These are phyloP conservation scores for Parnassius orleans DNA, from an alignment of 2,888 invertebrate genomes.

Conservation along the genomic window DNA sequence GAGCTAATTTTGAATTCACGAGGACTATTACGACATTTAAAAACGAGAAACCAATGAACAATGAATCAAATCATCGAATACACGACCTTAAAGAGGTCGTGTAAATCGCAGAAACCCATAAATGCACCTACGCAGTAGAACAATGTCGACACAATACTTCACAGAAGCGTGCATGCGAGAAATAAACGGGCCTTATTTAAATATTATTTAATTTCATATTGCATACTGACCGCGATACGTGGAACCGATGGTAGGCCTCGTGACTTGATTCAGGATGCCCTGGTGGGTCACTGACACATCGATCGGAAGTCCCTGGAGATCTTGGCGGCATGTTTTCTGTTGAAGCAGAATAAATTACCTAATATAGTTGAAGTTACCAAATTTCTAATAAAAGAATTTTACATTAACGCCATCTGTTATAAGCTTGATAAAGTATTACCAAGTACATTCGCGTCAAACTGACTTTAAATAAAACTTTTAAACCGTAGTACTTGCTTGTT, in stretches of 20 bases:
- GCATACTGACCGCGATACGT: constrained; percentile 75
- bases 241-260: constrained; percentile 58
- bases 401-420: constrained; percentile 46
- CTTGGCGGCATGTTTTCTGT: constrained; percentile 76
- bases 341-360: constrained; percentile 35
- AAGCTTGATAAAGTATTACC: constrained; percentile 26
- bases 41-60: constrained; percentile 15
- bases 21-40: background rate
- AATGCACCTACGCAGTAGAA: constrained; percentile 8
- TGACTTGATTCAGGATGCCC: constrained; percentile 62
- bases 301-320: constrained; percentile 49
- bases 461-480: background rate
- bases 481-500: background rate
- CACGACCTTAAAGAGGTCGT: constrained; percentile 27
- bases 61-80: constrained; percentile 6
- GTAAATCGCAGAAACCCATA: constrained; percentile 22
- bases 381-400: background rate
- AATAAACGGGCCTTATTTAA: constrained; percentile 37
- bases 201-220: constrained; percentile 52
- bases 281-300: constrained; percentile 60
- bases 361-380: too few relatives aligned
- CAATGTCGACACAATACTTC: constrained; percentile 26
- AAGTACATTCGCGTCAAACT: background rate
- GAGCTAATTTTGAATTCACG: too few relatives aligned
- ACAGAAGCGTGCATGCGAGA: constrained; percentile 37